phyloP scores from a whole-genome alignment of 2,888 invertebrate genomes.

The Apomyelois bistriatella region DNA sequence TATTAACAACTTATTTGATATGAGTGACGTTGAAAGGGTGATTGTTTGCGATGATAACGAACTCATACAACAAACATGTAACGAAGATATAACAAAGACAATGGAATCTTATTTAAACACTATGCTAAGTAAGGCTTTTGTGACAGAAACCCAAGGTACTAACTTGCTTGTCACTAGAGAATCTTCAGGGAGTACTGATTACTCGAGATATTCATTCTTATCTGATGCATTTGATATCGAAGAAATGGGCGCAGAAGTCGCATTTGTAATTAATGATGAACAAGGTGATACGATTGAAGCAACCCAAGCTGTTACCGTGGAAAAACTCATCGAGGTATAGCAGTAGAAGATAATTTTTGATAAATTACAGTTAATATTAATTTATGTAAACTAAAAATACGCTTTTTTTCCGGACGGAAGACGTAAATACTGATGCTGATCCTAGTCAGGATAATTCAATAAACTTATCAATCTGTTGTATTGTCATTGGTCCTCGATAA shows the following conservation, averaged over 20 bases:
- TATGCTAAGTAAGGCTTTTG: conserved; percentile 35
- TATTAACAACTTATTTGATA: conserved; percentile 62
- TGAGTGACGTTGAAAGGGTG: conserved; percentile 57
- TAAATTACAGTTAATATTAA: no score
- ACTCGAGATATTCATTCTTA: conserved; percentile 51
- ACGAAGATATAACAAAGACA: conserved; percentile 41
- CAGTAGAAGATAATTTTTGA: not conserved
- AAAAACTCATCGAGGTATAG: conserved; percentile 24
- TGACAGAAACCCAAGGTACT: conserved; percentile 24
- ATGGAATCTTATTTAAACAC: conserved; percentile 47
- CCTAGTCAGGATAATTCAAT: no score
- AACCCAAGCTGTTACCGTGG: conserved; percentile 25
- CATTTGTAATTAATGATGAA: conserved; percentile 40
- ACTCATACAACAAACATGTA: conserved; percentile 5
- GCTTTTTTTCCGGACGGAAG: no score
- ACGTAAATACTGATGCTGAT: no score
- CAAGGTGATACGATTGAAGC: conserved; percentile 19
- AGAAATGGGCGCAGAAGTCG: conserved; percentile 35
- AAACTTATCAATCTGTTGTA: no score
- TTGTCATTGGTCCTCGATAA: no score
- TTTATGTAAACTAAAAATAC: no score
- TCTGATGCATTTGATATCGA: conserved; percentile 36
- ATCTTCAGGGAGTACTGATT: conserved; percentile 28
- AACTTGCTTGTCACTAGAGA: conserved; percentile 22
- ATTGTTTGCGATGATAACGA: conserved; percentile 35